Conservation (phyloP, 2,113 vertebrate genomes). For the Toxostoma redivivum region DNA sequence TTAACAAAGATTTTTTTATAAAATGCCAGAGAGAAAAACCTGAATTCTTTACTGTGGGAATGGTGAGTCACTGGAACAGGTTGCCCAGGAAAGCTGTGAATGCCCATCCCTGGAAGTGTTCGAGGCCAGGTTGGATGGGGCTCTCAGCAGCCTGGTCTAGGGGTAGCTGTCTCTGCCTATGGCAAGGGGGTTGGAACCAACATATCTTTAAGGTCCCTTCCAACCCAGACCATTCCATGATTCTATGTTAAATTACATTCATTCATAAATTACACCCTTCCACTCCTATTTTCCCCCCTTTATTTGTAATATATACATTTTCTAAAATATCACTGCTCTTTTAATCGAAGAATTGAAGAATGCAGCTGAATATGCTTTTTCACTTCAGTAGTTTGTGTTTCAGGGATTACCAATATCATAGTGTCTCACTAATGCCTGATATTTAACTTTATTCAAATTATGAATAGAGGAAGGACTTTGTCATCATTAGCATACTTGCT, state of each 20-base stretch:
- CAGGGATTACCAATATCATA: neutral
- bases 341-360: neutral
- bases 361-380: neutral
- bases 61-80: neutral
- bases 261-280: neutral
- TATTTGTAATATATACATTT: neutral
- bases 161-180: neutral
- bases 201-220: neutral
- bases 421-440: neutral
- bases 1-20: neutral
- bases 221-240: neutral
- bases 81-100: neutral
- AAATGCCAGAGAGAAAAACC: neutral
- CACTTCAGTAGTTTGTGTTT: neutral
- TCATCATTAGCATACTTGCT: neutral
- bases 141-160: neutral
- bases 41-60: neutral
- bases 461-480: neutral
- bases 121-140: neutral
- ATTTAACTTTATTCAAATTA: neutral
- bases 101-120: neutral
- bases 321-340: neutral
- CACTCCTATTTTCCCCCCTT: neutral
- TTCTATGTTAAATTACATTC: neutral
- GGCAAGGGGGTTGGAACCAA: neutral